Conservation (phyloP, 2,888 invertebrate genomes). For the Lepidochrysops patricia region DNA sequence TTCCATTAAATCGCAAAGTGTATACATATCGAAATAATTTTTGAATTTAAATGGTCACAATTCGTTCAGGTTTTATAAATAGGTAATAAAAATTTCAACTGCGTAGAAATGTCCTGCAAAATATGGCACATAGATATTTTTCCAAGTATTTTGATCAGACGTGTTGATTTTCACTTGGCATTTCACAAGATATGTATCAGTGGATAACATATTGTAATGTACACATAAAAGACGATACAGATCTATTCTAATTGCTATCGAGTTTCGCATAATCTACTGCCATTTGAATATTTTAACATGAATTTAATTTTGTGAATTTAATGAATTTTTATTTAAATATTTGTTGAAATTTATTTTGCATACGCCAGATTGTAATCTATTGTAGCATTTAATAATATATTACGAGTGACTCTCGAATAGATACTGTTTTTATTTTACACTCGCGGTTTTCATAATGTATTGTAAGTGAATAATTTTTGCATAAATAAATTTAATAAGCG, state of each 20-base stretch:
- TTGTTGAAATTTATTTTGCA: constrained; percentile 5
- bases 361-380: constrained; percentile 8
- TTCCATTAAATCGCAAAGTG: too few species aligned
- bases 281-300: constrained; percentile 6
- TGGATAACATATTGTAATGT: neutral
- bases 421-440: constrained; percentile 4
- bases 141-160: too few species aligned
- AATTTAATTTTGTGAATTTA: neutral
- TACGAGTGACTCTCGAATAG: neutral
- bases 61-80: too few species aligned
- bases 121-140: too few species aligned
- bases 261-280: neutral
- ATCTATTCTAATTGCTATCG: constrained; percentile 8
- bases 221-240: neutral
- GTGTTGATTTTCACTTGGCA: neutral
- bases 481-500: constrained; percentile 7
- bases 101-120: too few species aligned
- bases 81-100: too few species aligned
- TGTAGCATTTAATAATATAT: neutral
- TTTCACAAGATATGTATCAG: neutral
- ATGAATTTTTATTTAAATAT: neutral
- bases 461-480: constrained; percentile 6
- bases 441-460: neutral
- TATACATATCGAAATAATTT: too few species aligned
- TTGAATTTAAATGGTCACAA: too few species aligned